Evolutionary conservation across 2,113 vertebrate species (phyloP).

Genomic region (Aspiorhynchus laticeps): DNA sequence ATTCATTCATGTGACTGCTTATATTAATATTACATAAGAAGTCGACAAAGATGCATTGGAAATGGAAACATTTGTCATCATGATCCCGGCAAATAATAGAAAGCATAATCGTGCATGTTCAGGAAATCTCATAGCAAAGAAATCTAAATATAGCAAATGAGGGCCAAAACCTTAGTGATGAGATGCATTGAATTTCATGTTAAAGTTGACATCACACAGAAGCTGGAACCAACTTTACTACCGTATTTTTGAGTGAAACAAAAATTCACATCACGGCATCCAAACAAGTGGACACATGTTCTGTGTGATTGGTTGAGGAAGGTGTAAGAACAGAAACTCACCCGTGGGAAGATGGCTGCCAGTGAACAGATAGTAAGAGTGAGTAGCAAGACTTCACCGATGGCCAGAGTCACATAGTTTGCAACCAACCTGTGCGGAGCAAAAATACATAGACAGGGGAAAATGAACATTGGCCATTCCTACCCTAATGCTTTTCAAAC

Average conservation of each 20-base stretch:
- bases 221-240: not conserved
- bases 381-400: conserved; percentile 87
- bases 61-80: not conserved
- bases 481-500: too few species aligned
- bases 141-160: not conserved
- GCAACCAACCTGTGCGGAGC: conserved; percentile 80
- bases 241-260: not conserved
- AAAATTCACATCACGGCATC: not conserved
- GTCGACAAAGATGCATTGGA: not conserved
- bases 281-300: not conserved
- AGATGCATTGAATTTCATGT: not conserved
- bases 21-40: conserved; percentile 29
- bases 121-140: not conserved
- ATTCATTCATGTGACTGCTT: not conserved
- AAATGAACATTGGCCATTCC: not conserved
- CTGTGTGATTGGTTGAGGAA: conserved; percentile 16
- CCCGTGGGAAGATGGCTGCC: conserved; percentile 93
- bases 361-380: conserved; percentile 89
- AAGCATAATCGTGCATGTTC: not conserved
- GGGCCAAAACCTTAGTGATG: not conserved
- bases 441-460: conserved; percentile 39
- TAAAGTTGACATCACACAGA: not conserved
- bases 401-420: conserved; percentile 90
- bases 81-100: not conserved
- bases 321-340: conserved; percentile 70